Evolutionary conservation across 2,888 invertebrate genomes (phyloP).

Genomic region (Lepidochrysops patricia): DNA sequence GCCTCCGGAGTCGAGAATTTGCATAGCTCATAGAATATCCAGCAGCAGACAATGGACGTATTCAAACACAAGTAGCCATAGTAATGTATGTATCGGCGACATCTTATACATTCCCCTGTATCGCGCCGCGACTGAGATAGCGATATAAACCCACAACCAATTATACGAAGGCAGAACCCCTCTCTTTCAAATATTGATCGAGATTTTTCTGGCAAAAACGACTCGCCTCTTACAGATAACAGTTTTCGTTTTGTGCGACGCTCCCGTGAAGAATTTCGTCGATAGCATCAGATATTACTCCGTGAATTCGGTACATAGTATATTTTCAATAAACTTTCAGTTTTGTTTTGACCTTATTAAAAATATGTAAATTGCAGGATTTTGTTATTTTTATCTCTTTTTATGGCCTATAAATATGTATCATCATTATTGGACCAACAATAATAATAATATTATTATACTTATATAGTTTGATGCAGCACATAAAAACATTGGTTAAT

Average conservation of each 20-base stretch:
- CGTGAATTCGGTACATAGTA: neutral
- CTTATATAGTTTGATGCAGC: too few relatives aligned
- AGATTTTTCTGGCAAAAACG: constrained; percentile 49
- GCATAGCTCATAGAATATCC: neutral
- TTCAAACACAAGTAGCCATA: neutral
- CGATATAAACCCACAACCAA: constrained; percentile 55
- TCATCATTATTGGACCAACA: too few relatives aligned
- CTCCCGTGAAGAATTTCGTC: constrained; percentile 32
- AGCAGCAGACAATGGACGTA: neutral
- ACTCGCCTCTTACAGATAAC: constrained; percentile 56
- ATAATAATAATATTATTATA: too few relatives aligned
- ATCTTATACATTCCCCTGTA: constrained; percentile 27
- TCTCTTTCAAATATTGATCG: constrained; percentile 62
- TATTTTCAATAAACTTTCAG: neutral
- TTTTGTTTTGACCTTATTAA: too few relatives aligned
- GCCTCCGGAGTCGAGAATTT: neutral
- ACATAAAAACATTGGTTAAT: too few relatives aligned
- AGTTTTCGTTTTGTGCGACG: constrained; percentile 48
- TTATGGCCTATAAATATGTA: too few relatives aligned
- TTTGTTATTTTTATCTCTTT: too few relatives aligned
- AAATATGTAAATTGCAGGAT: too few relatives aligned
- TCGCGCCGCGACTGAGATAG: constrained; percentile 39
- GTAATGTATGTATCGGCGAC: constrained; percentile 11
- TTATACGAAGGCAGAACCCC: constrained; percentile 46
- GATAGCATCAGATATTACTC: neutral